Evolutionary conservation across 2,888 invertebrate genomes (phyloP).

Genomic region (Drosophila mimica): DNA sequence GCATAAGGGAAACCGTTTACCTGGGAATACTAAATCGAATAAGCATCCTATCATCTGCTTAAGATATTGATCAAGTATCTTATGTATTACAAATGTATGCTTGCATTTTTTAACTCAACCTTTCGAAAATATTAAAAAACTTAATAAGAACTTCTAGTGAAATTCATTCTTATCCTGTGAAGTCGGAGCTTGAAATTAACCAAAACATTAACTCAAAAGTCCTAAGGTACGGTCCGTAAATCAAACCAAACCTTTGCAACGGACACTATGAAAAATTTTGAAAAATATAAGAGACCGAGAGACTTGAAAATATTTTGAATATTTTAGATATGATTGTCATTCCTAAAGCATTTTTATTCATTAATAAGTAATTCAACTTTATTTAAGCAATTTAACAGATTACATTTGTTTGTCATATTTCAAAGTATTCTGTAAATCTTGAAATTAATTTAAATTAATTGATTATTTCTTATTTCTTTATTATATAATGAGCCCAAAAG

Average conservation of each 20-base stretch:
- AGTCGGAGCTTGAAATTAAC: not conserved
- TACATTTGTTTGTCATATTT: not conserved
- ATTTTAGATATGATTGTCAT: not conserved
- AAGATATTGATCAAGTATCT: not conserved
- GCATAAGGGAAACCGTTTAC: not conserved
- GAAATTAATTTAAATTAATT: too few species aligned
- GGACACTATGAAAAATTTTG: not conserved
- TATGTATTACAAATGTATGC: not conserved
- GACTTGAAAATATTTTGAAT: not conserved
- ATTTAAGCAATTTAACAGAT: not conserved
- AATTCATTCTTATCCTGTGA: not conserved
- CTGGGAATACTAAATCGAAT: not conserved
- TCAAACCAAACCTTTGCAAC: not conserved
- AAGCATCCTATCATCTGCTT: not conserved
- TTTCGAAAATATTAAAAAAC: not conserved
- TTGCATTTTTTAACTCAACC: not conserved
- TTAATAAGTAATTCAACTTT: not conserved
- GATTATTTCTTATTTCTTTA: not conserved
- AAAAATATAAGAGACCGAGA: not conserved
- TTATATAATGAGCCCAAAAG: not conserved
- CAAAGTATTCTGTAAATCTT: not conserved
- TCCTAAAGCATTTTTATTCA: not conserved
- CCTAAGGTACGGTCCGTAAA: not conserved
- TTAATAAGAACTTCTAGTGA: accelerated
- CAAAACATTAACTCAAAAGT: not conserved